Percentiles rank a stretch among this genome's conserved stretches.
These are phyloP conservation scores for Tipula unca DNA, from an alignment of 2,888 invertebrate species.

Conservation along the genomic window DNA sequence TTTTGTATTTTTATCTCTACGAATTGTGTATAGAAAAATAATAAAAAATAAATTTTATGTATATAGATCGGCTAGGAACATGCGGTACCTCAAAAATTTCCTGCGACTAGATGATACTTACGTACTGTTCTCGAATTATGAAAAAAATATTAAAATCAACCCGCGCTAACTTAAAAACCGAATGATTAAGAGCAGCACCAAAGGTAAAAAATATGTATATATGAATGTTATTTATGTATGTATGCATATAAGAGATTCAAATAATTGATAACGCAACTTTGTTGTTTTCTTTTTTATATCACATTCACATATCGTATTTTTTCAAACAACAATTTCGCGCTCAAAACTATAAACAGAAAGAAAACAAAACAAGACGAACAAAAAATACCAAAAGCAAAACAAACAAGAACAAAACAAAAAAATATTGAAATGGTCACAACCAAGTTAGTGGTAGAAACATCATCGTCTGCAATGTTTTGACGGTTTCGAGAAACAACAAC, in stretches of 20 bases:
- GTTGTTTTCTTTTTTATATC: neutral
- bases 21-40: neutral
- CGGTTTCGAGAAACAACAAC: conserved; percentile 22
- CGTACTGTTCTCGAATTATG: neutral
- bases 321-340: neutral
- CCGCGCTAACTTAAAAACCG: neutral
- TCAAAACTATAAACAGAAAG: neutral
- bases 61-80: neutral
- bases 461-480: conserved; percentile 26
- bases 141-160: neutral
- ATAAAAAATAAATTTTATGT: neutral
- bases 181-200: neutral
- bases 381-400: conserved; percentile 17
- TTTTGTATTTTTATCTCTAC: neutral
- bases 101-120: neutral
- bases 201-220: neutral
- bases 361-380: neutral
- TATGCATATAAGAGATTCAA: neutral
- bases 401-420: neutral
- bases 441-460: conserved; percentile 18
- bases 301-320: neutral
- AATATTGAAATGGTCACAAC: conserved; percentile 20
- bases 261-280: conserved; percentile 8
- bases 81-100: neutral
- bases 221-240: neutral